phyloP scores from a whole-genome alignment of 2,113 vertebrate genomes.

The Periophthalmodon schlosseri region DNA sequence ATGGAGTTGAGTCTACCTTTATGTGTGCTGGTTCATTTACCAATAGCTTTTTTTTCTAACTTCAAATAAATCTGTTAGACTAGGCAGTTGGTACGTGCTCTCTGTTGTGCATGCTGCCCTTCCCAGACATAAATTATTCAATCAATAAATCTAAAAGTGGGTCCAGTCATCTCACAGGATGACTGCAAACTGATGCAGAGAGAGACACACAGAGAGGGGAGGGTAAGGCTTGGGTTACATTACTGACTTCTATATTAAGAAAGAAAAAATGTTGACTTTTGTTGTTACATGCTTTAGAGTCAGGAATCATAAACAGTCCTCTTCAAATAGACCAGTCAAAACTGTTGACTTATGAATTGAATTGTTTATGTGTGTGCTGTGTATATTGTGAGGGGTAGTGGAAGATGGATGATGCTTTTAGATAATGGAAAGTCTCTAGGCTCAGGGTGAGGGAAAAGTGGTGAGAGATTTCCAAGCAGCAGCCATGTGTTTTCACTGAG shows the following conservation, averaged over 20 bases:
- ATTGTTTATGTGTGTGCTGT: not conserved
- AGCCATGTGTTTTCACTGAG: conserved; percentile 18
- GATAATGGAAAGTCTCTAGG: conserved; percentile 58
- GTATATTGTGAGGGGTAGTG: not conserved
- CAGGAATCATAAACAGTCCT: not conserved
- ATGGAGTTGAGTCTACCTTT: no score
- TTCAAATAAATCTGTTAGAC: not conserved
- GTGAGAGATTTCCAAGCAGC: conserved; percentile 44
- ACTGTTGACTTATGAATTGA: conserved; percentile 6
- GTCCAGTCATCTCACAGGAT: conserved; percentile 38
- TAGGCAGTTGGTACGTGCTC: not conserved
- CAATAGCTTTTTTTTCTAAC: not conserved
- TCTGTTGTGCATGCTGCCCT: conserved; percentile 32
- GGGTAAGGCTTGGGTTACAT: conserved; percentile 19
- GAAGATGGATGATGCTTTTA: conserved; percentile 52
- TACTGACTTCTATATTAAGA: conserved; percentile 29
- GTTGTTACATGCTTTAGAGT: not conserved
- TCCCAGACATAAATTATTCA: conserved; percentile 70
- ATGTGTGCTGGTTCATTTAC: no score
- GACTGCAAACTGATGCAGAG: conserved; percentile 19
- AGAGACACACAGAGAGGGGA: conserved; percentile 3
- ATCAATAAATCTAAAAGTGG: conserved; percentile 52
- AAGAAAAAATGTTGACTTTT: not conserved
- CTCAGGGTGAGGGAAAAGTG: conserved; percentile 19
- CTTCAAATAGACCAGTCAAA: not conserved